These are phyloP conservation scores for Octonoba sinensis DNA, from an alignment of 2,888 invertebrate species.

Conservation along the genomic window DNA sequence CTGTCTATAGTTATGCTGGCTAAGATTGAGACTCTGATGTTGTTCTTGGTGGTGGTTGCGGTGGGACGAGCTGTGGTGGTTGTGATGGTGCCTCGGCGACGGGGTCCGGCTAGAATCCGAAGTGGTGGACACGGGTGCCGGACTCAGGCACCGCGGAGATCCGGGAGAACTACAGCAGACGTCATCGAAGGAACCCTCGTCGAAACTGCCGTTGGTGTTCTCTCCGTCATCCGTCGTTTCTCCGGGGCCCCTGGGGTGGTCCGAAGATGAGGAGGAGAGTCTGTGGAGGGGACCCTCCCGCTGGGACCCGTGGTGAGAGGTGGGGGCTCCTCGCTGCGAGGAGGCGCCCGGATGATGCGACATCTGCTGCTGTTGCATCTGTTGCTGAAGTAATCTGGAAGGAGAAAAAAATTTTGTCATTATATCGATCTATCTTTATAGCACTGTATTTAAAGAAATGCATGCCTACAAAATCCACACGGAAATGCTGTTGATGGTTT, in stretches of 20 bases:
- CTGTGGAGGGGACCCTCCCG: slow-evolving; percentile 35
- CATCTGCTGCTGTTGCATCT: slow-evolving; percentile 66
- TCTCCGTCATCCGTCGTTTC: slow-evolving; percentile 63
- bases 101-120: slow-evolving; percentile 64
- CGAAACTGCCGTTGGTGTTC: slow-evolving; percentile 61
- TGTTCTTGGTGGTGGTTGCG: slow-evolving; percentile 19
- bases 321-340: slow-evolving; percentile 21
- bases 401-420: neutral
- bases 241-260: slow-evolving; percentile 46
- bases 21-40: slow-evolving; percentile 25
- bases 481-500: neutral
- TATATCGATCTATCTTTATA: neutral
- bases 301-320: slow-evolving; percentile 27
- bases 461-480: too few species aligned
- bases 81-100: slow-evolving; percentile 48
- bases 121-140: slow-evolving; percentile 65
- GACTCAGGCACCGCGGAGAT: slow-evolving; percentile 60
- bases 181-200: slow-evolving; percentile 33
- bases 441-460: too few species aligned
- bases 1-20: slow-evolving; percentile 36
- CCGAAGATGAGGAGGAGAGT: slow-evolving; percentile 56
- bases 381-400: slow-evolving; percentile 65
- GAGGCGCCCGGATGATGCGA: slow-evolving; percentile 31
- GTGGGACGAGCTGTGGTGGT: slow-evolving; percentile 18
- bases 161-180: slow-evolving; percentile 34